phyloP scores from a whole-genome alignment of 1,140 invertebrate species.

The Leptinotarsa texana region DNA sequence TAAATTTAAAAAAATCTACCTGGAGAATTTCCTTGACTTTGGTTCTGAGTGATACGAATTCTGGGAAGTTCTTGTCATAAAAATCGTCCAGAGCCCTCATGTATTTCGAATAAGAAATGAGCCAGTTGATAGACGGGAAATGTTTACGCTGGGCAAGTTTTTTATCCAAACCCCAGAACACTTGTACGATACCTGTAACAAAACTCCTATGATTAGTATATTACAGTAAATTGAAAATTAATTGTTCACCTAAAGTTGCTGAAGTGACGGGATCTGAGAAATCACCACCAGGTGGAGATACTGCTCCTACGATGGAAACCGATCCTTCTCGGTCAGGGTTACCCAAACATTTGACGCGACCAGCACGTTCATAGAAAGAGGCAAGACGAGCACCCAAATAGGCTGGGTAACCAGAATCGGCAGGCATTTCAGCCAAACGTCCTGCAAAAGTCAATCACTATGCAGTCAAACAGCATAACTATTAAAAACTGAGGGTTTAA shows the following conservation, averaged over 20 bases:
- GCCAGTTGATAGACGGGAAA: slow-evolving; percentile 99
- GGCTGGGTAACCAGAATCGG: slow-evolving; percentile 98
- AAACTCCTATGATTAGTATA: background rate
- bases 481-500: background rate
- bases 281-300: slow-evolving; percentile 99
- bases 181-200: slow-evolving; percentile 90
- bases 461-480: background rate
- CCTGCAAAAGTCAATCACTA: slow-evolving; percentile 59
- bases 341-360: slow-evolving; percentile 95
- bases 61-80: slow-evolving; percentile 98
- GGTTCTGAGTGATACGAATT: slow-evolving; percentile 93
- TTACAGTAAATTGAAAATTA: background rate
- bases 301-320: slow-evolving; percentile 99
- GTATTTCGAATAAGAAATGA: slow-evolving; percentile 99
- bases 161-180: slow-evolving; percentile 99
- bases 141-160: slow-evolving; percentile 99
- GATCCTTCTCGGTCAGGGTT: slow-evolving; percentile 97
- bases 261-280: slow-evolving; percentile 99
- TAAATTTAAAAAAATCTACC: slow-evolving; percentile 52
- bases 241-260: slow-evolving; percentile 74
- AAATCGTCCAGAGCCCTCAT: slow-evolving; percentile 97
- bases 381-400: slow-evolving; percentile 97
- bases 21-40: slow-evolving; percentile 95
- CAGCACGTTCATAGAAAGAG: slow-evolving; percentile 99
- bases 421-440: slow-evolving; percentile 99